Evolutionary conservation across 2,797 vertebrate species (phyloP).

Genomic region (Sebastiscus albofasciatus): DNA sequence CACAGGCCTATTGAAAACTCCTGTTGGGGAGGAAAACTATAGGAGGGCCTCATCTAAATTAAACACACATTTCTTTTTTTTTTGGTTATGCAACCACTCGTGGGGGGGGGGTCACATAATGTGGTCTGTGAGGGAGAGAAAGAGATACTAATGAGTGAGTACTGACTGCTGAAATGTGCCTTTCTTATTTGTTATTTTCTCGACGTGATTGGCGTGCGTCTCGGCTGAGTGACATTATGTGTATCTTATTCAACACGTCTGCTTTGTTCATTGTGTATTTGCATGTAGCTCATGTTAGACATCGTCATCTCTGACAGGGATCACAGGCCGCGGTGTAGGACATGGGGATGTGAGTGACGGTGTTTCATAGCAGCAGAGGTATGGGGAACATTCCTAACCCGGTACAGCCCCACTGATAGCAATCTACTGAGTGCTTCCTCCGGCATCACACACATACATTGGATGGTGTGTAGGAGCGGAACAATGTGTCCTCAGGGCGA

Average conservation of each 20-base stretch:
- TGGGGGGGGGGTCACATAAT: constrained; percentile 26
- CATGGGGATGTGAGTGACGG: constrained; percentile 22
- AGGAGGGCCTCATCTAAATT: constrained; percentile 51
- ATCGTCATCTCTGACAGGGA: constrained; percentile 10
- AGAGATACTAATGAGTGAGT: background rate
- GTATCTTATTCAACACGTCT: background rate
- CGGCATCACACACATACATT: constrained; percentile 17
- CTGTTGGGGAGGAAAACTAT: constrained; percentile 33
- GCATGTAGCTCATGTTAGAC: constrained; percentile 11
- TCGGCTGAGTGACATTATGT: background rate
- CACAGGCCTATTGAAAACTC: constrained; percentile 46
- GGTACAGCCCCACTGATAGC: constrained; percentile 40
- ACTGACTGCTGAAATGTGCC: background rate
- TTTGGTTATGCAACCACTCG: constrained; percentile 34
- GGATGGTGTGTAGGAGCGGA: constrained; percentile 44
- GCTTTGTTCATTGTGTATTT: constrained; percentile 16
- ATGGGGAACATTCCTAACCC: constrained; percentile 54
- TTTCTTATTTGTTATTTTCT: background rate
- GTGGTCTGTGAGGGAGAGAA: constrained; percentile 1
- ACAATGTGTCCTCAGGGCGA: constrained; percentile 45
- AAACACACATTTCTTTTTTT: constrained; percentile 57
- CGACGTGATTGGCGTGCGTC: background rate
- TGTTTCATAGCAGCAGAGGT: constrained; percentile 39
- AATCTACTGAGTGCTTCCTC: constrained; percentile 52
- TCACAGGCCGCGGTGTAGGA: constrained; percentile 1